Base-by-base conservation (phyloP, 2,113 vertebrate species). In the Alosa alosa region DNA sequence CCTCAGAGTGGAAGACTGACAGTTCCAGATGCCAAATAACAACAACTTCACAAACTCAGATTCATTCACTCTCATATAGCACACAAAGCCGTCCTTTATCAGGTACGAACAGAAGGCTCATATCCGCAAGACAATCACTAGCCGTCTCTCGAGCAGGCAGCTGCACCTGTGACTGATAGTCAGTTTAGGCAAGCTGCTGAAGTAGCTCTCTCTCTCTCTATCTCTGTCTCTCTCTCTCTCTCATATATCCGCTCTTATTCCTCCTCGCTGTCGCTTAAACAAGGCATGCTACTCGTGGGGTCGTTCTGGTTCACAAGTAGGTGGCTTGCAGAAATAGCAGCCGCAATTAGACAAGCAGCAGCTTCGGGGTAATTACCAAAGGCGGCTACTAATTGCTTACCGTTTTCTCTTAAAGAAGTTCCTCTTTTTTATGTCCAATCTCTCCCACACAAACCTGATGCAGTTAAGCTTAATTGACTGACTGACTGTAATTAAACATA, bases 361-460 rank as follows among this genome's bases (percentile, higher is more conserved):
- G 52, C 83, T 86, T 82, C 41, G 81, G 78, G 75, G 44, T 82
- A 84, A 89, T 82, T 84, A 86, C 88, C 84, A 82, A 44, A 86
- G 81, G 57, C 68, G 82, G 45, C 45, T 86, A 68, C 85, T 91
- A 87, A 90, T 90, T 91, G 85, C 89, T 90, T 88, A 81, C 83
- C 60, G 78, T 84, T 89, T 89, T 49, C 47, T 55, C 81, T 64
- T 57, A 39, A 81, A 83, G 82, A 82, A 25, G n/a, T 78, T 78
- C 36, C 39, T 31, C 31, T 15, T 78, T 36, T 39, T 36, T 39
- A 0, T 39, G 3, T 17, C 39, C 1, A 84, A 81, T 85, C 87
- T 81, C 84, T 86, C 55, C 68, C 86, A 6, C 22, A 39, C 82
- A 49, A 81, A 81, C 87, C 57, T 44, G 4, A 87, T 83, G 57